A percentile compares a stretch with the other conserved stretches of the same genome.
Conservation (phyloP, 2,797 vertebrate genomes). For the Anisognathus igniventris region DNA sequence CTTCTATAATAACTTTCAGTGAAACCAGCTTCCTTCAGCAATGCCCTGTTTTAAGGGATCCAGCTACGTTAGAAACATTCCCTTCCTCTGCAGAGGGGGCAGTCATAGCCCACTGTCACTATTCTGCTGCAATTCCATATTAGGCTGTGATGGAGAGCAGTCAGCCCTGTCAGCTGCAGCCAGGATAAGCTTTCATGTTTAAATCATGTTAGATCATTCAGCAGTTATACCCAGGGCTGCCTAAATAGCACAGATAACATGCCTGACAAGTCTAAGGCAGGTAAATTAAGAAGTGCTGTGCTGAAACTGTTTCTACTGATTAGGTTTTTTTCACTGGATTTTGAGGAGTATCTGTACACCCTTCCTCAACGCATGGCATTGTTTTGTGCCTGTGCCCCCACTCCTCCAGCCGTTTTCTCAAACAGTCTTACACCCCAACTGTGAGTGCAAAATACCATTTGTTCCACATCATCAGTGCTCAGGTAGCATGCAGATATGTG, state of each 20-base stretch:
- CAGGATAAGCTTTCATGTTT: constrained; percentile 8
- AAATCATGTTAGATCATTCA: neutral
- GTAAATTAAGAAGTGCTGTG: neutral
- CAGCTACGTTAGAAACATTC: neutral
- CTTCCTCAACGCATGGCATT: neutral
- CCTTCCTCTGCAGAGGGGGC: neutral
- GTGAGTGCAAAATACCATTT: neutral
- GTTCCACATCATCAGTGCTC: neutral
- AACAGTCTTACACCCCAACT: neutral
- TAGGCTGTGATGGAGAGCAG: neutral
- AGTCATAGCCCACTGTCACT: neutral
- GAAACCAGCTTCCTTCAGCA: neutral
- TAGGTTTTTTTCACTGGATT: neutral
- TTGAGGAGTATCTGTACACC: neutral
- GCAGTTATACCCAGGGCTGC: neutral
- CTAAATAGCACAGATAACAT: neutral
- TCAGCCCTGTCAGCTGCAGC: neutral
- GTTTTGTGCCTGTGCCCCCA: neutral
- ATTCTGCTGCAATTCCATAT: neutral
- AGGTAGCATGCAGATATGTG: neutral
- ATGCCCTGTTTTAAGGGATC: neutral
- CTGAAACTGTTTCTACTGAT: neutral
- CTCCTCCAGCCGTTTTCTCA: neutral
- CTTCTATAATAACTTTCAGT: neutral
- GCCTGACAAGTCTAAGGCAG: neutral